Percentiles rank a stretch among this genome's conserved stretches.
Conservation (phyloP, 2,888 invertebrate genomes). For the Malachius bipustulatus region DNA sequence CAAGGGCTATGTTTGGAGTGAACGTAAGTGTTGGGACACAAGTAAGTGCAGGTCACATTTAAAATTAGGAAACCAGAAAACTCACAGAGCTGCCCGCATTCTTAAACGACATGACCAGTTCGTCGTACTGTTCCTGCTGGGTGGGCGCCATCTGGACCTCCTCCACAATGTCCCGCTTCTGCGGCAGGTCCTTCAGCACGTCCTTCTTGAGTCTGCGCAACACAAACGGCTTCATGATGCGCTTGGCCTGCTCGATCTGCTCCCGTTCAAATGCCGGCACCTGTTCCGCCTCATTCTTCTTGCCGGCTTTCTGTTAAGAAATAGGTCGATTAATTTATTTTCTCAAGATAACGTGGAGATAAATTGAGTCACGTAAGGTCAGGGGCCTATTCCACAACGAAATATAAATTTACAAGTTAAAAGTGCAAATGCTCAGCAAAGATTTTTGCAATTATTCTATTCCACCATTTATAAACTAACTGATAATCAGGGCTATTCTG, state of each 20-base stretch:
- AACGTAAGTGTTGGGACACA: too few species aligned
- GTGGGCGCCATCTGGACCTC: conserved; percentile 54
- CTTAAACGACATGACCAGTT: conserved; percentile 56
- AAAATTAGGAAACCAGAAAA: conserved; percentile 14
- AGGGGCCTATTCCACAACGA: too few species aligned
- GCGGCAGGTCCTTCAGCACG: conserved; percentile 74
- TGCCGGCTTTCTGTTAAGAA: conserved; percentile 39
- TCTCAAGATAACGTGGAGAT: too few species aligned
- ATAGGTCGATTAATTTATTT: too few species aligned
- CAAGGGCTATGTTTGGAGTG: too few species aligned
- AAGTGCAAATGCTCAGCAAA: too few species aligned
- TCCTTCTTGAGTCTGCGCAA: conserved; percentile 77
- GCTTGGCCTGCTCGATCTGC: conserved; percentile 84
- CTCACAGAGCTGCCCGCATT: conserved; percentile 44
- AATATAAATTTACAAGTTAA: too few species aligned
- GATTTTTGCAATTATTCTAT: too few species aligned
- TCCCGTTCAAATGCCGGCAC: conserved; percentile 75
- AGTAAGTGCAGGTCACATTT: conserved; percentile 6
- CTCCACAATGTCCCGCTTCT: conserved; percentile 62
- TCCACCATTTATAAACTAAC: too few species aligned
- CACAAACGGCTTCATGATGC: conserved; percentile 93
- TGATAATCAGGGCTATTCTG: too few species aligned
- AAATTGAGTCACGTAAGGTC: too few species aligned
- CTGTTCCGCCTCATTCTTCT: conserved; percentile 44
- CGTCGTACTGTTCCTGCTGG: conserved; percentile 65